Conservation (phyloP, 2,113 vertebrate species). For the Setophaga coronata region DNA sequence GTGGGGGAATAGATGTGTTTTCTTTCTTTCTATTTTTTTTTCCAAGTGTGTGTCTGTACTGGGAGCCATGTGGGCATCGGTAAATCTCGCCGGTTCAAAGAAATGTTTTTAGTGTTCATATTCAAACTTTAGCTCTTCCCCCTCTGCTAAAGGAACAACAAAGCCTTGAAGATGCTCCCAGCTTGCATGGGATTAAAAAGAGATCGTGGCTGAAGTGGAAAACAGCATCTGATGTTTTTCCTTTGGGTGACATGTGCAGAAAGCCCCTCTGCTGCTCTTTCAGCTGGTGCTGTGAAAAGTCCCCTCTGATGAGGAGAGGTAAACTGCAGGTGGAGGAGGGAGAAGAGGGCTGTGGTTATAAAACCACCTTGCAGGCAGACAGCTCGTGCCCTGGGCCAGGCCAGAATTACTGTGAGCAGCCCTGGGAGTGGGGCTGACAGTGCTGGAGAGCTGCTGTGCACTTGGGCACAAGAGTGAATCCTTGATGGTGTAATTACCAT, state of each 20-base stretch:
- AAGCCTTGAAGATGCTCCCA: constrained; percentile 53
- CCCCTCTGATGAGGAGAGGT: background rate
- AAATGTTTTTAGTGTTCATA: constrained; percentile 28
- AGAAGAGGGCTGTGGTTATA: background rate
- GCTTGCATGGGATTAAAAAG: constrained; percentile 48
- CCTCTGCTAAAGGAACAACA: constrained; percentile 43
- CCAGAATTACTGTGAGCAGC: background rate
- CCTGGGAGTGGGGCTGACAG: background rate
- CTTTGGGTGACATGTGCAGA: constrained; percentile 22
- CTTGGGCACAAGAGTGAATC: background rate
- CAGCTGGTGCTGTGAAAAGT: background rate
- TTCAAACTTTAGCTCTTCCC: constrained; percentile 21
- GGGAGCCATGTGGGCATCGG: background rate
- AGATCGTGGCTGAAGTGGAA: constrained; percentile 11
- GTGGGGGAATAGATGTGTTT: constrained; percentile 41
- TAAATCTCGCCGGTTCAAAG: constrained; percentile 45
- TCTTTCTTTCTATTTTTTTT: background rate
- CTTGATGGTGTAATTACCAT: accelerated
- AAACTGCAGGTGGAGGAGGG: background rate
- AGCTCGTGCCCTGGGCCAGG: background rate
- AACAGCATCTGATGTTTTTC: constrained; percentile 43
- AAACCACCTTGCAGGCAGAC: background rate
- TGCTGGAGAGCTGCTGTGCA: background rate
- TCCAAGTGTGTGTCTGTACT: background rate
- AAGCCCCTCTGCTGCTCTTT: background rate